Percentiles rank a stretch among this genome's conserved stretches.
These are phyloP conservation scores for Iselma pallidipennis DNA, from an alignment of 2,888 invertebrate species.

Conservation along the genomic window DNA sequence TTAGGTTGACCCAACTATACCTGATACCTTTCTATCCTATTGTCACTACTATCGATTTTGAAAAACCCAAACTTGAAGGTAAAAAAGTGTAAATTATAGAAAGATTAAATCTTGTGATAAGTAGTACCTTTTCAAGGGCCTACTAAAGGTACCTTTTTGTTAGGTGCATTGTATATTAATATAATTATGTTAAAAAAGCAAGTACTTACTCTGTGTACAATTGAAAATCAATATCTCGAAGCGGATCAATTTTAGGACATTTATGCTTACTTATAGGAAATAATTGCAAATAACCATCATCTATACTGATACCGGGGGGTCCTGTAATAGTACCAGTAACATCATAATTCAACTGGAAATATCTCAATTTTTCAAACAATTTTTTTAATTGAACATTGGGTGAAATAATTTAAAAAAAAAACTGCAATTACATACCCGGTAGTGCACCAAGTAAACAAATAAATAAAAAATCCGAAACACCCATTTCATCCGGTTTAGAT, in stretches of 20 bases:
- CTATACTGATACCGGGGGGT: slow-evolving; percentile 62
- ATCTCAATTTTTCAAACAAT: not conserved
- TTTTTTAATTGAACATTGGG: not conserved
- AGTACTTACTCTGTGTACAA: slow-evolving; percentile 61
- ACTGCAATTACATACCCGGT: slow-evolving; percentile 44
- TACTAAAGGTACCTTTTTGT: too few relatives aligned
- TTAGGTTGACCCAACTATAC: too few relatives aligned
- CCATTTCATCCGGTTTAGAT: slow-evolving; percentile 38
- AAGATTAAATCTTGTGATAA: not conserved
- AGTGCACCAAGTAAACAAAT: slow-evolving; percentile 45
- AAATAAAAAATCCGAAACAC: slow-evolving; percentile 45
- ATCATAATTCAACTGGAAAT: not conserved
- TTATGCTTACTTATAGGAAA: slow-evolving; percentile 63
- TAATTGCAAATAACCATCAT: slow-evolving; percentile 61
- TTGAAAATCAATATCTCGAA: slow-evolving; percentile 60
- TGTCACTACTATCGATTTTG: too few relatives aligned
- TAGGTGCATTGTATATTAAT: too few relatives aligned
- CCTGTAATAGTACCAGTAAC: slow-evolving; percentile 49
- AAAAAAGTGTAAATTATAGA: not conserved
- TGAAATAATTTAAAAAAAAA: slow-evolving; percentile 1
- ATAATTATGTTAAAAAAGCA: not conserved
- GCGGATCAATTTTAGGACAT: slow-evolving; percentile 60
- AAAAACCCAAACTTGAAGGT: not conserved
- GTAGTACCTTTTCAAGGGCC: not conserved
- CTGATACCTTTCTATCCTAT: too few relatives aligned